phyloP scores from a whole-genome alignment of 2,888 invertebrate species.

The Vannuccia rotundouncinata region DNA sequence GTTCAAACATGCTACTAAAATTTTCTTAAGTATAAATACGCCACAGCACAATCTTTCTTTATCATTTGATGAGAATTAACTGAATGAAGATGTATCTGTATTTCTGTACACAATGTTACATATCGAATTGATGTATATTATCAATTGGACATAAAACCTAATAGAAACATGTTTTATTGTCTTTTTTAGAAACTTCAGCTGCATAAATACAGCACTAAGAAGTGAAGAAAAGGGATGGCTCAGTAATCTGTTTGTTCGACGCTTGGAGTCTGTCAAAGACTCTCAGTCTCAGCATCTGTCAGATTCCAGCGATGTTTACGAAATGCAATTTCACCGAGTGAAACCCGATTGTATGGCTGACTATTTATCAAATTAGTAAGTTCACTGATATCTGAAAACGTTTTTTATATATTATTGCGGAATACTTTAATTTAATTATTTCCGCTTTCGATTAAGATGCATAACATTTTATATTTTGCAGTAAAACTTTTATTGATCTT shows the following conservation, averaged over 20 bases:
- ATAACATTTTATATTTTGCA: constrained; percentile 6
- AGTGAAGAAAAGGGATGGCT: constrained; percentile 7
- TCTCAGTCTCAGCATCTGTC: constrained; percentile 29
- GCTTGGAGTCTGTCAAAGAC: constrained; percentile 20
- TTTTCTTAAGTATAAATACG: too few relatives aligned
- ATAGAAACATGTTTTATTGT: too few relatives aligned
- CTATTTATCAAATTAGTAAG: constrained; percentile 27
- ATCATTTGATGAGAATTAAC: too few relatives aligned
- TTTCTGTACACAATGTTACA: too few relatives aligned
- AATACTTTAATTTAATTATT: too few relatives aligned
- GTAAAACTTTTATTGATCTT: constrained; percentile 59
- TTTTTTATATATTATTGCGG: too few relatives aligned
- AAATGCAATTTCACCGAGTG: constrained; percentile 28
- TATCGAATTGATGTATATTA: background rate
- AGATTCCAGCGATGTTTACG: background rate
- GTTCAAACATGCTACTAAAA: too few relatives aligned
- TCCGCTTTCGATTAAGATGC: too few relatives aligned
- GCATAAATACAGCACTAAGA: background rate
- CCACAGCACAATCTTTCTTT: too few relatives aligned
- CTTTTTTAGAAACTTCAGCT: background rate
- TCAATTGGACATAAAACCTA: too few relatives aligned
- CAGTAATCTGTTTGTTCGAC: constrained; percentile 25
- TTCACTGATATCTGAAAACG: too few relatives aligned
- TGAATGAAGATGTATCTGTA: too few relatives aligned
- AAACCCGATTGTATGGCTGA: constrained; percentile 27